These are phyloP conservation scores for Calliscelio sp. DNA, from an alignment of 2,888 invertebrate genomes.

Conservation along the genomic window DNA sequence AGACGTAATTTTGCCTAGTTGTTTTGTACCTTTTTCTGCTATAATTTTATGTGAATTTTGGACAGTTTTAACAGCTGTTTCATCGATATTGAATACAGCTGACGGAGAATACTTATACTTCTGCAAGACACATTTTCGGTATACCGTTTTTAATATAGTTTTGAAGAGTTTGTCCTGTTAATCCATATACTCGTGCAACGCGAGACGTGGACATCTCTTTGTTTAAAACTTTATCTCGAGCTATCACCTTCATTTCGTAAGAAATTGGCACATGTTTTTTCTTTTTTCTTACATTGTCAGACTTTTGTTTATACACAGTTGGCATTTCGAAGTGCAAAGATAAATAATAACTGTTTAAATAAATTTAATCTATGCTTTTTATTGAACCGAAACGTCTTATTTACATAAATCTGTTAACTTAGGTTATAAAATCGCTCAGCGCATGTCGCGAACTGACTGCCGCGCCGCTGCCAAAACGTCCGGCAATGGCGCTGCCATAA, in stretches of 20 bases:
- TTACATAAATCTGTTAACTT: no score
- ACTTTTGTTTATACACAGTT: slow-evolving; percentile 24
- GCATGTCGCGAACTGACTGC: not conserved
- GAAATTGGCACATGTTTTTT: slow-evolving; percentile 2
- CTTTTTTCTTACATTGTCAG: slow-evolving; percentile 16
- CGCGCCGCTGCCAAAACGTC: slow-evolving; percentile 20
- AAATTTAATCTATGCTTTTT: not conserved
- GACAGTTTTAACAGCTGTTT: slow-evolving; percentile 27
- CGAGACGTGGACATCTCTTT: no score
- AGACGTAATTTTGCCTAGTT: slow-evolving; percentile 53
- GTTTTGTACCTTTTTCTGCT: slow-evolving; percentile 31
- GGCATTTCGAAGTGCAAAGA: slow-evolving; percentile 9
- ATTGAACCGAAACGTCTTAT: no score
- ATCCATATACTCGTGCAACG: no score
- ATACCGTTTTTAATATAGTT: no score
- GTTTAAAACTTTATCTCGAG: not conserved
- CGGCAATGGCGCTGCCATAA: slow-evolving; percentile 2
- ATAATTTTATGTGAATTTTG: slow-evolving; percentile 35
- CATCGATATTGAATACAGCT: slow-evolving; percentile 31
- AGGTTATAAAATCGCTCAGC: no score
- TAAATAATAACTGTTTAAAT: not conserved
- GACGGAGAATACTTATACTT: slow-evolving; percentile 19
- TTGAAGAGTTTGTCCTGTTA: no score
- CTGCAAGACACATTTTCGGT: slow-evolving; percentile 26
- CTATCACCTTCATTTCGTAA: slow-evolving; percentile 6